Percentiles rank a stretch among this genome's conserved stretches.
Evolutionary conservation across 2,888 invertebrate genomes (phyloP).

Genomic region (Pachycephus smyrnensis): DNA sequence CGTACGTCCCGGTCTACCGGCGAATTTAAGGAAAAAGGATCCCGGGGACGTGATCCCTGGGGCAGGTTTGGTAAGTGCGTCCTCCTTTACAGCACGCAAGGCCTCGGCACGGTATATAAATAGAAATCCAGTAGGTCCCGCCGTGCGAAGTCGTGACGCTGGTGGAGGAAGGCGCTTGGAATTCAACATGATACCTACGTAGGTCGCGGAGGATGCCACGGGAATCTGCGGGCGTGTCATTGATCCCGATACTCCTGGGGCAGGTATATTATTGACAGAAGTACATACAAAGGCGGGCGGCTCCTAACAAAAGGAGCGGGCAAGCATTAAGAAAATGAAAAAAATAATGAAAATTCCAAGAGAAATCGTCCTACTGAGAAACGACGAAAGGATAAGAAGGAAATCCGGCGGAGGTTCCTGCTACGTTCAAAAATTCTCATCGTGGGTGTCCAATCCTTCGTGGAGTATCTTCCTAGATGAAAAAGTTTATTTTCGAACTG

Average conservation of each 20-base stretch:
- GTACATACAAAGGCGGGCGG: too few species aligned
- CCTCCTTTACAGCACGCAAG: constrained; percentile 39
- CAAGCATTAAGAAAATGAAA: too few species aligned
- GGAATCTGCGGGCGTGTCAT: constrained; percentile 54
- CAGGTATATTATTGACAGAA: constrained; percentile 14
- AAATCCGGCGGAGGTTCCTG: too few species aligned
- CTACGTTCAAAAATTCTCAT: too few species aligned
- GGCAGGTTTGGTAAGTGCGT: constrained; percentile 33
- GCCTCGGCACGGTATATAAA: constrained; percentile 56
- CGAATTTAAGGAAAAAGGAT: constrained; percentile 1
- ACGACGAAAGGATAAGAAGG: too few species aligned
- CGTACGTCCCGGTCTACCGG: background rate
- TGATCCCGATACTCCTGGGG: constrained; percentile 52
- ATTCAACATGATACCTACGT: constrained; percentile 56
- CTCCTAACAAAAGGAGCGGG: too few species aligned
- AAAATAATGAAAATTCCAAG: too few species aligned
- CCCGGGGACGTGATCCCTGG: constrained; percentile 1
- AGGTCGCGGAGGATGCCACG: constrained; percentile 44
- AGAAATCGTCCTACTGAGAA: too few species aligned
- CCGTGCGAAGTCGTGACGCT: constrained; percentile 45
- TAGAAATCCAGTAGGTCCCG: constrained; percentile 62
- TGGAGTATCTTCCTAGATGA: too few species aligned
- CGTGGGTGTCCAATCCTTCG: too few species aligned
- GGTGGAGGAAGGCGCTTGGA: constrained; percentile 50
- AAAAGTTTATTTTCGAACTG: too few species aligned